Evolutionary conservation across 1,140 invertebrate species (phyloP).

Genomic region (Chlorops oryzae): DNA sequence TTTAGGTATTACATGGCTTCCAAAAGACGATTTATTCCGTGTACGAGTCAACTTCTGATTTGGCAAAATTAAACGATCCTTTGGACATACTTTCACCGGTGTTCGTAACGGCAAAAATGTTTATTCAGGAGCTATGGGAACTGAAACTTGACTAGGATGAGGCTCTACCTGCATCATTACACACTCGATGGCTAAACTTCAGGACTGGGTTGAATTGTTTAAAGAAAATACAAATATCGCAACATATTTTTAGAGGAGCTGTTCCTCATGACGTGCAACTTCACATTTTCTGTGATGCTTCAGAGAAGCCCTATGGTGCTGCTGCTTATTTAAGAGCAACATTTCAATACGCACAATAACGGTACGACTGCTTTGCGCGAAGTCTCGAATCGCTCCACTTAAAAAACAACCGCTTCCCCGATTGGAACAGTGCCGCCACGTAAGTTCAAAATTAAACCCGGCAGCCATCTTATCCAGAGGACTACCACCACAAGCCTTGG

Average conservation of each 20-base stretch:
- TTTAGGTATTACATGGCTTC: too few relatives aligned
- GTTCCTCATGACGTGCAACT: constrained; percentile 1
- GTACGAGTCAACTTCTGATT: too few relatives aligned
- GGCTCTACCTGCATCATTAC: constrained; percentile 10
- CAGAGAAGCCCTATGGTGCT: constrained; percentile 17
- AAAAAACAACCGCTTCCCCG: not conserved
- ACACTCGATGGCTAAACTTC: constrained; percentile 1
- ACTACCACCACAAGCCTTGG: too few relatives aligned
- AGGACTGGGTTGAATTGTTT: not conserved
- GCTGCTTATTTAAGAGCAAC: constrained; percentile 8
- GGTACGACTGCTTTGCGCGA: too few relatives aligned
- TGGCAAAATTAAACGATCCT: constrained; percentile 42
- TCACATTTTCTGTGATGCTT: constrained; percentile 18
- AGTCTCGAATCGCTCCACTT: too few relatives aligned
- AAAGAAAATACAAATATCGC: constrained; percentile 1
- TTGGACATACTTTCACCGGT: constrained; percentile 44
- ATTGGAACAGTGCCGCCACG: too few relatives aligned
- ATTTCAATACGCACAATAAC: not conserved
- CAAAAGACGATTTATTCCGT: too few relatives aligned
- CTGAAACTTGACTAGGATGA: constrained; percentile 38
- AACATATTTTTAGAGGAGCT: not conserved
- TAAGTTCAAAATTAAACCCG: too few relatives aligned
- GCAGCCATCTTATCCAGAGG: too few relatives aligned
- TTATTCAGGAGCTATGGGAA: constrained; percentile 46
- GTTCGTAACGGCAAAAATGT: constrained; percentile 39